Evolutionary conservation across 2,888 invertebrate genomes (phyloP).

Genomic region (Apodemia hepburni): DNA sequence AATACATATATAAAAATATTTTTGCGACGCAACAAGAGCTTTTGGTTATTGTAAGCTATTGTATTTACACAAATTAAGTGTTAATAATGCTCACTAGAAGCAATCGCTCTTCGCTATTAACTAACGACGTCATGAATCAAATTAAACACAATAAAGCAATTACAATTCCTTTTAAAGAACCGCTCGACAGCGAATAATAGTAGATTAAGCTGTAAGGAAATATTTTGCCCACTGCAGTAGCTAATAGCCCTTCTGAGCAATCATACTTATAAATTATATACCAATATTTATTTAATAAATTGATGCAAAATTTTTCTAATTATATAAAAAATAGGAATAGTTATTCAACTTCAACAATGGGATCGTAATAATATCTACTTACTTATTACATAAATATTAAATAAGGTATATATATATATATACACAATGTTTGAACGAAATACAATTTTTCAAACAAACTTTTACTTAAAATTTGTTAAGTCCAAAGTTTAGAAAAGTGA

Average conservation of each 20-base stretch:
- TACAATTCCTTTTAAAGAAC: slow-evolving; percentile 10
- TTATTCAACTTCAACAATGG: too few relatives aligned
- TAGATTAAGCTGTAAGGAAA: background rate
- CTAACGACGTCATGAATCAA: background rate
- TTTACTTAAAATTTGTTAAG: too few relatives aligned
- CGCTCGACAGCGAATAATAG: background rate
- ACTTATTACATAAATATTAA: too few relatives aligned
- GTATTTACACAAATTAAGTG: background rate
- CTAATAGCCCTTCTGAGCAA: background rate
- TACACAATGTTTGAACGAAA: too few relatives aligned
- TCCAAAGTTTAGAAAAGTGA: too few relatives aligned
- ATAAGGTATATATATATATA: too few relatives aligned
- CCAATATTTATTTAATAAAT: background rate
- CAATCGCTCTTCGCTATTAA: background rate
- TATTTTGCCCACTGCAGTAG: background rate
- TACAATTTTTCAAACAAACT: too few relatives aligned
- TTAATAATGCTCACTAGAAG: background rate
- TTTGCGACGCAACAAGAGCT: background rate
- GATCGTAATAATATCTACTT: too few relatives aligned
- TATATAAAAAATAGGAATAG: too few relatives aligned
- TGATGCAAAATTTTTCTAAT: too few relatives aligned
- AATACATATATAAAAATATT: too few relatives aligned
- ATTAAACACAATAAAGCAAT: slow-evolving; percentile 8
- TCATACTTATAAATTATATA: background rate
- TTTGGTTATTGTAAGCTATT: background rate